Percentiles rank a stretch among this genome's conserved stretches.
These are phyloP conservation scores for Poeciliopsis occidentalis DNA, from an alignment of 2,113 vertebrate species.

Conservation along the genomic window DNA sequence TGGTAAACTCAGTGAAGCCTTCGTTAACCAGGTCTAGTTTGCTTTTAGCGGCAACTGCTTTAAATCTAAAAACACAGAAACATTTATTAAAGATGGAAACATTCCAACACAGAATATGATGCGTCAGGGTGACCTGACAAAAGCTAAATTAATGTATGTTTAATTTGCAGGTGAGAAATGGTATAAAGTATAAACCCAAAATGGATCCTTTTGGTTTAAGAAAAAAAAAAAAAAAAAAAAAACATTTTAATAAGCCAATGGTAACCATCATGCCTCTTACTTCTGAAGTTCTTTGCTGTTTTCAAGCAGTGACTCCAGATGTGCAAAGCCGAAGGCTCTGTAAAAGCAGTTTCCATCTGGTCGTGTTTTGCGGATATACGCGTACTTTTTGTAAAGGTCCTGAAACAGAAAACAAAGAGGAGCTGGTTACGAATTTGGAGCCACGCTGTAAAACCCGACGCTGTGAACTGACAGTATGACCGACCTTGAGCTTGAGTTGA, in stretches of 20 bases:
- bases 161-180: no score
- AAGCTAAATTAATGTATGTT: no score
- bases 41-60: constrained; percentile 90
- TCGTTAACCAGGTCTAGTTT: constrained; percentile 91
- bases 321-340: constrained; percentile 92
- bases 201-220: neutral
- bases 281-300: constrained; percentile 90
- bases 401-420: constrained; percentile 43
- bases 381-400: constrained; percentile 93
- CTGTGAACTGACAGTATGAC: neutral
- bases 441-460: neutral
- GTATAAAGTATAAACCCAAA: neutral
- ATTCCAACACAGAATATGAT: neutral
- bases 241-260: neutral
- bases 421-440: neutral
- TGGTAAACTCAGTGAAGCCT: constrained; percentile 94
- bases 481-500: constrained; percentile 93
- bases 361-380: constrained; percentile 89
- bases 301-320: constrained; percentile 90
- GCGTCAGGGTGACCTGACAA: no score
- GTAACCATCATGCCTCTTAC: constrained; percentile 62
- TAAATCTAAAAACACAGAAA: constrained; percentile 81
- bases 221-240: neutral
- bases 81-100: neutral
- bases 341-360: constrained; percentile 96